Evolutionary conservation across 2,797 vertebrate species (phyloP).

Genomic region (Arnoldichthys spilopterus): DNA sequence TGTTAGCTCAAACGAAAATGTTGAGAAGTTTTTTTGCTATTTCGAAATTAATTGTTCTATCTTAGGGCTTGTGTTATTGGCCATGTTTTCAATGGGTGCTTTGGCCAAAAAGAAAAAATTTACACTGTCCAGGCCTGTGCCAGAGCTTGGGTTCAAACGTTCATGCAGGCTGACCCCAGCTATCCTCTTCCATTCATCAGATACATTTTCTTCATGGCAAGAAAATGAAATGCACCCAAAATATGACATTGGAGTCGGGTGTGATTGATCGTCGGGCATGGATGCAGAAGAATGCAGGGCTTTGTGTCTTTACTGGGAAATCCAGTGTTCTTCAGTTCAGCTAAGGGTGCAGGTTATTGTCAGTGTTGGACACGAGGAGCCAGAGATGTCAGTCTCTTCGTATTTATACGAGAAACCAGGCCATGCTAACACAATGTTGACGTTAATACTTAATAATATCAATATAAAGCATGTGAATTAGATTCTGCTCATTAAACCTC

Average conservation of each 20-base stretch:
- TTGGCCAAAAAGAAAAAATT: constrained; percentile 8
- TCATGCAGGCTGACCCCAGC: constrained; percentile 49
- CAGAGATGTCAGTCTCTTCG: constrained; percentile 26
- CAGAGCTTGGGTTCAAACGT: constrained; percentile 53
- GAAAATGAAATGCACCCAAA: constrained; percentile 54
- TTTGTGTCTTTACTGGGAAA: constrained; percentile 50
- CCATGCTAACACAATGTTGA: constrained; percentile 26
- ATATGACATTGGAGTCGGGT: constrained; percentile 52
- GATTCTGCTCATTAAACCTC: constrained; percentile 25
- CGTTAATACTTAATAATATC: constrained; percentile 16
- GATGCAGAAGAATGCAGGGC: constrained; percentile 53
- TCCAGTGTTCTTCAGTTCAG: constrained; percentile 19
- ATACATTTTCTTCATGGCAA: constrained; percentile 46
- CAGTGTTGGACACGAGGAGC: constrained; percentile 1
- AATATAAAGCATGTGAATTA: constrained; percentile 3
- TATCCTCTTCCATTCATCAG: constrained; percentile 59
- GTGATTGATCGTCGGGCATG: constrained; percentile 60
- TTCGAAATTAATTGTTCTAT: not conserved
- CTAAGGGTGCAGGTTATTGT: constrained; percentile 21
- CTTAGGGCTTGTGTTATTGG: not conserved
- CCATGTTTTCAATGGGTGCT: not conserved
- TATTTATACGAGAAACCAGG: constrained; percentile 25
- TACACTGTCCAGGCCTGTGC: constrained; percentile 23
- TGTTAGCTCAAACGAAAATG: not conserved
- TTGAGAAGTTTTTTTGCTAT: constrained; percentile 11